phyloP scores from a whole-genome alignment of 2,113 vertebrate species.

The Alligator mississippiensis region DNA sequence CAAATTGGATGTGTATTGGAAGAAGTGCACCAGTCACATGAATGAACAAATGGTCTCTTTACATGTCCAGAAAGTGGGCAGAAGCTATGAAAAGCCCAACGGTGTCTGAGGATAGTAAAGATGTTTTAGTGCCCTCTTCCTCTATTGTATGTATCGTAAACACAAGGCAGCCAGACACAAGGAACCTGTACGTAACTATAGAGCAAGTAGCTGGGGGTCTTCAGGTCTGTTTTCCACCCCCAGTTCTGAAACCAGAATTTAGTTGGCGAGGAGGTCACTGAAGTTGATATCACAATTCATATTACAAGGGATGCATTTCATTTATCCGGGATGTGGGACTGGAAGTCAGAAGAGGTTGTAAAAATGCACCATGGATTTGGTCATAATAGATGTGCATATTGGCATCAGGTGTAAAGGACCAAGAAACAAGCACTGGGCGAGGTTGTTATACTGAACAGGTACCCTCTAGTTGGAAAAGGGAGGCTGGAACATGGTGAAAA shows the following conservation, averaged over 20 bases:
- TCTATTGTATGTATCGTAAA: background rate
- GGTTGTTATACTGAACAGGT: background rate
- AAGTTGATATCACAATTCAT: conserved; percentile 8
- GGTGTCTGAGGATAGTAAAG: background rate
- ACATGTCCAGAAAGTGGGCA: background rate
- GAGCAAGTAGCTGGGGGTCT: background rate
- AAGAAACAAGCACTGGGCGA: conserved; percentile 15
- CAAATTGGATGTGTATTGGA: background rate
- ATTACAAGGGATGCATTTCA: background rate
- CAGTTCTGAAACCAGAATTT: background rate
- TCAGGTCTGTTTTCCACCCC: background rate
- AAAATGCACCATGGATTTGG: conserved; percentile 34
- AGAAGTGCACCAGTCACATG: background rate
- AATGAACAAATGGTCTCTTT: background rate
- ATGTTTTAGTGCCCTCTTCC: background rate
- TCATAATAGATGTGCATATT: background rate
- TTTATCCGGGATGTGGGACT: background rate
- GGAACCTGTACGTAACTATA: background rate
- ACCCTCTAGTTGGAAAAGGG: background rate
- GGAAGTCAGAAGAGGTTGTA: conserved; percentile 54
- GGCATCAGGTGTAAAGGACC: background rate
- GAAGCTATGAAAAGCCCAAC: background rate
- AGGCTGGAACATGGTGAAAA: background rate
- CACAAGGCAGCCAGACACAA: background rate
- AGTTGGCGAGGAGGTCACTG: background rate